A percentile compares a stretch with the other conserved stretches of the same genome.
These are phyloP conservation scores for Eilema sororculum DNA, from an alignment of 2,888 invertebrate species.

Conservation along the genomic window DNA sequence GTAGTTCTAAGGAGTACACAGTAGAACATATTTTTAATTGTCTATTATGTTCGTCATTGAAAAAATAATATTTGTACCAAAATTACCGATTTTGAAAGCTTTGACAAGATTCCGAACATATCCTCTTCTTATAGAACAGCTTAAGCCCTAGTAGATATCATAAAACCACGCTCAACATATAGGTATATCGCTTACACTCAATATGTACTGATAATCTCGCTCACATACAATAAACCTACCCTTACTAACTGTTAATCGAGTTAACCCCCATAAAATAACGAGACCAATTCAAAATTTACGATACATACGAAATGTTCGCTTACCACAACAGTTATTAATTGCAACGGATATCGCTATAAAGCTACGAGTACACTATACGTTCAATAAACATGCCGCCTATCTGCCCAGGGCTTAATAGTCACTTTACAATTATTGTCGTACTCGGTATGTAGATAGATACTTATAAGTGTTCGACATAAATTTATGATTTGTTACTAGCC, in stretches of 20 bases:
- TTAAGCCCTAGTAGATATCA: not conserved
- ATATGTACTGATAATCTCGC: constrained; percentile 54
- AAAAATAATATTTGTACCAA: not conserved
- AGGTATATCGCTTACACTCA: constrained; percentile 20
- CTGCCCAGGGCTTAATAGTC: constrained; percentile 63
- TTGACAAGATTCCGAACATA: not conserved
- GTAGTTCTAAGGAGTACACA: no score
- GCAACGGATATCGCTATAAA: constrained; percentile 68
- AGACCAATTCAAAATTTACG: constrained; percentile 73
- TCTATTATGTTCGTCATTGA: no score
- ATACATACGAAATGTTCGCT: constrained; percentile 73
- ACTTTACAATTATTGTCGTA: constrained; percentile 70
- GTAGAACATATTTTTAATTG: no score
- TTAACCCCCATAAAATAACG: constrained; percentile 77
- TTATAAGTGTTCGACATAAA: constrained; percentile 51
- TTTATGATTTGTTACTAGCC: constrained; percentile 42
- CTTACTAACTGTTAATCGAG: constrained; percentile 71
- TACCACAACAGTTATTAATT: constrained; percentile 74
- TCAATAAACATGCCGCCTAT: constrained; percentile 74
- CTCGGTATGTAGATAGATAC: constrained; percentile 58
- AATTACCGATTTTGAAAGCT: not conserved
- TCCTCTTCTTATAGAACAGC: no score
- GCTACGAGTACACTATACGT: constrained; percentile 67
- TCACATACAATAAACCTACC: constrained; percentile 70
- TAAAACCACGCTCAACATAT: constrained; percentile 4